Evolutionary conservation across 2,888 invertebrate species (phyloP).

Genomic region (Sminthurides aquaticus): DNA sequence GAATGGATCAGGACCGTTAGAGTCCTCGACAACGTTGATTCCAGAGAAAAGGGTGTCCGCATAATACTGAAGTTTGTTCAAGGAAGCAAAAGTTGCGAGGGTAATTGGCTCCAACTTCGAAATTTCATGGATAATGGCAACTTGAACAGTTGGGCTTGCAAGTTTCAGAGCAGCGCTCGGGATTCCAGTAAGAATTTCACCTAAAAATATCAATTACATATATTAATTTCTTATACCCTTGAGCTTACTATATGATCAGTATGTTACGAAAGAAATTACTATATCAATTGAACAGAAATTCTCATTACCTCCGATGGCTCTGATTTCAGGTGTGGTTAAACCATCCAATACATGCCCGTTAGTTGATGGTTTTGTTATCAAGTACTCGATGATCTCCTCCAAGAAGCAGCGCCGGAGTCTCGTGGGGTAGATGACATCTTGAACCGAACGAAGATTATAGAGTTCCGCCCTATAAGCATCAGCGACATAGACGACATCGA

Average conservation of each 20-base stretch:
- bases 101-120: constrained; percentile 31
- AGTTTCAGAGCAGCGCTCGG: constrained; percentile 28
- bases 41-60: constrained; percentile 29
- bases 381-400: constrained; percentile 31
- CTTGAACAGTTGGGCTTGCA: constrained; percentile 18
- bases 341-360: constrained; percentile 25
- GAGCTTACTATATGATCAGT: not conserved
- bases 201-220: constrained; percentile 16
- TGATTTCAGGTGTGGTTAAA: constrained; percentile 32
- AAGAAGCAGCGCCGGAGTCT: constrained; percentile 35
- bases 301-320: constrained; percentile 38
- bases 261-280: no score
- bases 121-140: constrained; percentile 36
- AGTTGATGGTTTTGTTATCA: constrained; percentile 26
- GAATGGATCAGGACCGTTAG: no score
- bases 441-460: constrained; percentile 25
- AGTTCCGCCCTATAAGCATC: constrained; percentile 33
- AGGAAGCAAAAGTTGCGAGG: constrained; percentile 28
- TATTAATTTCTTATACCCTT: not conserved
- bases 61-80: constrained; percentile 32
- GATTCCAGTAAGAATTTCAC: constrained; percentile 36
- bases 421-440: constrained; percentile 28
- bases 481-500: constrained; percentile 33
- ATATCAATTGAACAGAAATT: no score
- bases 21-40: no score